Base-by-base conservation (phyloP, 2,888 invertebrate species). In the Papilio demoleus region DNA sequence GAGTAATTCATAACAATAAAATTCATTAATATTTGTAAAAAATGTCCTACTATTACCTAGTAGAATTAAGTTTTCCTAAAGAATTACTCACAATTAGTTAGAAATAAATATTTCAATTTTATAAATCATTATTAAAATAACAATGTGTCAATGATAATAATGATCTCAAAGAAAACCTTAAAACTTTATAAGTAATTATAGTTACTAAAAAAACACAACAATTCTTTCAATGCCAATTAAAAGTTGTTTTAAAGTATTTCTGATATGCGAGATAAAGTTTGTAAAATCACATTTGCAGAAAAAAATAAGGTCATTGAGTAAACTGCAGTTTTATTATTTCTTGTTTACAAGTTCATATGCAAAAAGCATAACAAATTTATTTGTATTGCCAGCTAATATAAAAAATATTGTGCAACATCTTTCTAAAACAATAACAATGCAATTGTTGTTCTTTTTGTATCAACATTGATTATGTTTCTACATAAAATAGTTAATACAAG, bases 291-390 rank as follows among this genome's bases (percentile, higher is more conserved):
- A 59, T 12, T 19, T n/a, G 12, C 12, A 38, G 19, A 8, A 14
- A 61, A 60, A 22, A 5, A 27, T 45, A 61, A 38, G 61, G 38
- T 14, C 45, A 62, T n/a, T 19, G 11, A 31, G 42, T 11, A 5
- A 38, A 40, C 12, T 24, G n/a, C 24, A 62, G 62, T 47, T 62
- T 62, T 6, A 62, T 19, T 45, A 47, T 62, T 62, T 62, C 45
- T 22, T 45, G 47, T 17, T n/a, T 45, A 2, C n/a, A 62, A 47
- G 34, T 36, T 36, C 2, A 36, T 8, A 1, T 8, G 8, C 11
- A 36, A 11, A 36, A 36, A 36, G 22, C 11, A 47, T n/a, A 47
- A 47, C 47, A 47, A 47, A 47, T 12, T 47, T 9, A n/a, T n/a
- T n/a, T n/a, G n/a, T n/a, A n/a, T n/a, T n/a, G n/a, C n/a, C n/a